A percentile compares a stretch with the other conserved stretches of the same genome.
Evolutionary conservation across 2,888 invertebrate genomes (phyloP).

Genomic region (Halocaridina rubra): DNA sequence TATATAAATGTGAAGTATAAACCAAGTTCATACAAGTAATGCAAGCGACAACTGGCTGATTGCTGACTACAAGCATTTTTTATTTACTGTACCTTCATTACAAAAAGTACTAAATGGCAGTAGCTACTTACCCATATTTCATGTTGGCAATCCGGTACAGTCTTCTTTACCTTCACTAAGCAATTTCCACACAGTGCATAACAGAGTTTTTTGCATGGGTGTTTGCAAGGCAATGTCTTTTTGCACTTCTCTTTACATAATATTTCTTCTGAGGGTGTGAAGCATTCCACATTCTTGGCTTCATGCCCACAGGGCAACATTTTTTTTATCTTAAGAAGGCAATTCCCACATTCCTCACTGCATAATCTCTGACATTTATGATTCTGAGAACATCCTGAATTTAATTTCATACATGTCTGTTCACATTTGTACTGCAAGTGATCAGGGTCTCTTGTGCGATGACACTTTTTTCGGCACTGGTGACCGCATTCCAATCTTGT

Average conservation of each 20-base stretch:
- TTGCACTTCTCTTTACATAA: conserved; percentile 12
- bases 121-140: too few relatives aligned
- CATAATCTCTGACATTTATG: conserved; percentile 71
- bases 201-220: conserved; percentile 69
- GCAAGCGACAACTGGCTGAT: too few relatives aligned
- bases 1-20: too few relatives aligned
- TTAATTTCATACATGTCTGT: conserved; percentile 15
- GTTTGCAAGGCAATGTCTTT: conserved; percentile 11
- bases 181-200: conserved; percentile 67
- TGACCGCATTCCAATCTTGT: conserved; percentile 76
- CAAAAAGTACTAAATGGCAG: too few relatives aligned
- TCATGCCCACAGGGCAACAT: conserved; percentile 71
- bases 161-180: conserved; percentile 24
- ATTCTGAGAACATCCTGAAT: conserved; percentile 67
- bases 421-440: conserved; percentile 70
- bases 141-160: conserved; percentile 63
- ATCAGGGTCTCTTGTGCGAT: conserved; percentile 74
- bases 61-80: too few relatives aligned
- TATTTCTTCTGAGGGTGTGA: conserved; percentile 48
- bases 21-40: too few relatives aligned
- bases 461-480: conserved; percentile 73
- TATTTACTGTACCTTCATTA: too few relatives aligned
- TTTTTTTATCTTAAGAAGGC: conserved; percentile 25
- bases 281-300: conserved; percentile 69
- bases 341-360: conserved; percentile 67